phyloP scores from a whole-genome alignment of 2,888 invertebrate species.

The Chesias legatella region DNA sequence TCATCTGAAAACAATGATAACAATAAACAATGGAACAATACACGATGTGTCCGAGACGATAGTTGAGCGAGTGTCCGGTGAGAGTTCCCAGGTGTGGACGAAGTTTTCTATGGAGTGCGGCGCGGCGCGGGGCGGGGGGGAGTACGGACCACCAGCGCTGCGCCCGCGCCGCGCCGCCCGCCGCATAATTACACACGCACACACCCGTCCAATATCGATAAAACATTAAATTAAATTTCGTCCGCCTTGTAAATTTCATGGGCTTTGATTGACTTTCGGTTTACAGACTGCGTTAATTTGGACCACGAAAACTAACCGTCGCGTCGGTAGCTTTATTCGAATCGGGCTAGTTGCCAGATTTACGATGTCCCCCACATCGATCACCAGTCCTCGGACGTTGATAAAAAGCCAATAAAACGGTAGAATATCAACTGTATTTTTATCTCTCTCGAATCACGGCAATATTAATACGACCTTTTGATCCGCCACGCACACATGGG shows the following conservation, averaged over 20 bases:
- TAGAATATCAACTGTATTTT: slow-evolving; percentile 39
- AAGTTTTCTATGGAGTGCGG: slow-evolving; percentile 46
- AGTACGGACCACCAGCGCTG: slow-evolving; percentile 73
- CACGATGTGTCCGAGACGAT: slow-evolving; percentile 41
- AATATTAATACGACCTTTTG: slow-evolving; percentile 41
- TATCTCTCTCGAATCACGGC: slow-evolving; percentile 46
- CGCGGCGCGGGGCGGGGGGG: slow-evolving; percentile 40
- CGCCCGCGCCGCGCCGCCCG: slow-evolving; percentile 59
- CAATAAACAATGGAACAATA: slow-evolving; percentile 44
- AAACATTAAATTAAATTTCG: slow-evolving; percentile 74
- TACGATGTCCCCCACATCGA: slow-evolving; percentile 39
- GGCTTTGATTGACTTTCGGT: slow-evolving; percentile 66
- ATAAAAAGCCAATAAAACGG: slow-evolving; percentile 44
- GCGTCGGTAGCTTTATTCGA: slow-evolving; percentile 61
- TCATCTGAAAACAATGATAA: slow-evolving; percentile 33
- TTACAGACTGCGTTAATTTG: slow-evolving; percentile 37
- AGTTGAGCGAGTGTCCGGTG: slow-evolving; percentile 53
- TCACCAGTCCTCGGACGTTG: slow-evolving; percentile 44
- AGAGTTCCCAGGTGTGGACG: slow-evolving; percentile 65
- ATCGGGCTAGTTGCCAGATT: slow-evolving; percentile 49
- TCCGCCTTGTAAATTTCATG: slow-evolving; percentile 74
- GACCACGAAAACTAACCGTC: slow-evolving; percentile 40
- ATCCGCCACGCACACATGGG: slow-evolving; percentile 39
- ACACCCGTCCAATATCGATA: slow-evolving; percentile 56
- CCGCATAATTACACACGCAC: slow-evolving; percentile 74